These are phyloP conservation scores for Gryllus longicercus DNA, from an alignment of 2,888 invertebrate genomes.

Conservation along the genomic window DNA sequence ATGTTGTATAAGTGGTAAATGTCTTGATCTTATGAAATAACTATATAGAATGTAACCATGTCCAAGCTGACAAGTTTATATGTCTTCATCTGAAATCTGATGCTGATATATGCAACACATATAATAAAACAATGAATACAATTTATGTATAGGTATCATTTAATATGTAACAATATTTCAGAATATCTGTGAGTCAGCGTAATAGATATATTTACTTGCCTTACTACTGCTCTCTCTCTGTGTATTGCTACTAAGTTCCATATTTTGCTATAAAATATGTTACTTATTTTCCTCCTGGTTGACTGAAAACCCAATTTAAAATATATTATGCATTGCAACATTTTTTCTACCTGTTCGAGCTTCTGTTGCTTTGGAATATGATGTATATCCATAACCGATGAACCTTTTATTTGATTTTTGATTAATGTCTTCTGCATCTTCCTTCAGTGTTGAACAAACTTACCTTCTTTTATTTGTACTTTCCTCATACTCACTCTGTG, in stretches of 20 bases:
- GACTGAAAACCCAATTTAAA: background rate
- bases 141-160: background rate
- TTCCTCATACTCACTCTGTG: background rate
- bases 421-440: constrained; percentile 17
- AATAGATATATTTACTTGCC: background rate
- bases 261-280: background rate
- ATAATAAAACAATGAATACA: background rate
- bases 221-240: background rate
- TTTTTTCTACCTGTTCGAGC: too few relatives aligned
- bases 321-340: too few relatives aligned
- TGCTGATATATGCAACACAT: background rate
- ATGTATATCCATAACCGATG: background rate
- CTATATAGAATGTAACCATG: background rate
- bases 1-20: background rate
- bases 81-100: background rate
- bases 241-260: background rate
- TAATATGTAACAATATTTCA: background rate
- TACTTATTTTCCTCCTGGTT: background rate
- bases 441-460: background rate
- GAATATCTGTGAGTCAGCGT: background rate
- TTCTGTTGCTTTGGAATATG: too few relatives aligned
- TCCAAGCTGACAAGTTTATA: background rate
- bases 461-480: background rate
- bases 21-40: constrained; percentile 2
- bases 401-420: background rate